phyloP scores from a whole-genome alignment of 2,797 vertebrate genomes.

The Mycteria americana region DNA sequence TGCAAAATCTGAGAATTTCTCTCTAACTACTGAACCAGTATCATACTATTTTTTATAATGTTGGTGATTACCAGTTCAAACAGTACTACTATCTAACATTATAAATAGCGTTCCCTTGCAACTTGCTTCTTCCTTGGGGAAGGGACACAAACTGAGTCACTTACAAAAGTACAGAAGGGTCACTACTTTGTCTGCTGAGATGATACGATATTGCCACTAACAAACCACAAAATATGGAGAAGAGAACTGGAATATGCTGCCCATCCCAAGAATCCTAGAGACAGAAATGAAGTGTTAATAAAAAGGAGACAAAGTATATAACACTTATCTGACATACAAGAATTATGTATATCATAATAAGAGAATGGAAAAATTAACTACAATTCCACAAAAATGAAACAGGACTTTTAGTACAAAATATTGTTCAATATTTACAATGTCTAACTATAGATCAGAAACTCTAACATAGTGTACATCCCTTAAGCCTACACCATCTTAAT shows the following conservation, averaged over 20 bases:
- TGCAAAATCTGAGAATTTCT: background rate
- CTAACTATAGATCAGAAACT: background rate
- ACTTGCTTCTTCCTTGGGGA: background rate
- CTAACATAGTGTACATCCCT: background rate
- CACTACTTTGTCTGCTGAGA: slow-evolving; percentile 95
- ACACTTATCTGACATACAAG: background rate
- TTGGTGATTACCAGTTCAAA: background rate
- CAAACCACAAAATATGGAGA: slow-evolving; percentile 96
- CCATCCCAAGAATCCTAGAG: slow-evolving; percentile 95
- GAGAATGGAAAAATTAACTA: background rate
- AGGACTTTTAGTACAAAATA: background rate
- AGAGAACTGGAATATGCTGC: slow-evolving; percentile 97
- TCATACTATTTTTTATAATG: background rate
- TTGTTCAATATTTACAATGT: background rate
- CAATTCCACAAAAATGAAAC: background rate
- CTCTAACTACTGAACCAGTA: background rate
- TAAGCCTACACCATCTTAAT: background rate
- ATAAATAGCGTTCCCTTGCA: background rate
- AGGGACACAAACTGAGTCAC: slow-evolving; percentile 48
- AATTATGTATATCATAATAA: background rate
- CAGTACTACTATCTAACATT: background rate
- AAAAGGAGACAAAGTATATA: background rate
- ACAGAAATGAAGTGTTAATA: background rate
- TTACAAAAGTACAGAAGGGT: slow-evolving; percentile 96
- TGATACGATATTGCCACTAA: slow-evolving; percentile 97